Conservation (phyloP, 2,888 invertebrate genomes). For the Pseudeuparius sepicola region DNA sequence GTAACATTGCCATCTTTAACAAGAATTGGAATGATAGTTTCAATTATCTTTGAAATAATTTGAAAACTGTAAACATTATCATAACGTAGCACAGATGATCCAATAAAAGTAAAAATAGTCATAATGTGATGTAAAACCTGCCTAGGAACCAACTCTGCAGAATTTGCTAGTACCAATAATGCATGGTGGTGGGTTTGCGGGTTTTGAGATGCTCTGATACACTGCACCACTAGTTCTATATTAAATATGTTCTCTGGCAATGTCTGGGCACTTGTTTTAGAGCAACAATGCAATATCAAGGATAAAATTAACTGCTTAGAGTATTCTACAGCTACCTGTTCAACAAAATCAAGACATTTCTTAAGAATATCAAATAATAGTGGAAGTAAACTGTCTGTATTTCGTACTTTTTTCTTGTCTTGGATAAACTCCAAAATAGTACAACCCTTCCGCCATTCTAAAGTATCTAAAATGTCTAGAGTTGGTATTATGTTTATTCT, state of each 20-base stretch:
- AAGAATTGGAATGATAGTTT: constrained; percentile 81
- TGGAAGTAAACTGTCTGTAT: constrained; percentile 58
- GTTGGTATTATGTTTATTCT: constrained; percentile 42
- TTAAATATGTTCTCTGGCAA: constrained; percentile 46
- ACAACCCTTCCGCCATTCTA: constrained; percentile 70
- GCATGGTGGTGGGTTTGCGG: constrained; percentile 95
- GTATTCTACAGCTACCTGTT: constrained; percentile 76
- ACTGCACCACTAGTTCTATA: constrained; percentile 75
- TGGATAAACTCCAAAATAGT: constrained; percentile 77
- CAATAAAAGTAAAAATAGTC: constrained; percentile 97
- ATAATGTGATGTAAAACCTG: constrained; percentile 88
- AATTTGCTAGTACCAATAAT: constrained; percentile 68
- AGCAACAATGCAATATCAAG: constrained; percentile 61
- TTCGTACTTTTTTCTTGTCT: constrained; percentile 67
- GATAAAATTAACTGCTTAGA: constrained; percentile 78
- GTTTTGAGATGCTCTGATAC: constrained; percentile 81
- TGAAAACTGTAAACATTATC: constrained; percentile 94
- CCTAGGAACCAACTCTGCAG: constrained; percentile 68
- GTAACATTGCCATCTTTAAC: constrained; percentile 32
- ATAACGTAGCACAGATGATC: constrained; percentile 81
- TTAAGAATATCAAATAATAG: constrained; percentile 68
- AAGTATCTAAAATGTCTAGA: constrained; percentile 51
- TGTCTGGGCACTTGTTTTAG: constrained; percentile 46
- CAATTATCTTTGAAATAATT: constrained; percentile 81
- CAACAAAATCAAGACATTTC: constrained; percentile 70